Conservation (phyloP, 2,113 vertebrate genomes). For the Boulengeromyrus knoepffleri region DNA sequence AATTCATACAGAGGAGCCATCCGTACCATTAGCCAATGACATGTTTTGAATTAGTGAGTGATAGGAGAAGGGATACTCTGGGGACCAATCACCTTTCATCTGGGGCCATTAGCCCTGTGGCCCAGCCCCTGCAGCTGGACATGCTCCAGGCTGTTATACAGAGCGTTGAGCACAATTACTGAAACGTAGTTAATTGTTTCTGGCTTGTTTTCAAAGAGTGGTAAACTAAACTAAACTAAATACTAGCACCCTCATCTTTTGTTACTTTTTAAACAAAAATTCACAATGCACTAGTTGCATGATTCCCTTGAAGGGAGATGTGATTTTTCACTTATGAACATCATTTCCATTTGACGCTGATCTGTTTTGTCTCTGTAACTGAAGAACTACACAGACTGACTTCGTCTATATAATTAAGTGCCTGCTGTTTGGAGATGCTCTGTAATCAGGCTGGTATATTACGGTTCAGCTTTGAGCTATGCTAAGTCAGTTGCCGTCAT, state of each 20-base stretch:
- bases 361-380: not conserved
- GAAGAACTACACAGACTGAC: not conserved
- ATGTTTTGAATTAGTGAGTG: not conserved
- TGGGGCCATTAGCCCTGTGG: not conserved
- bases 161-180: not conserved
- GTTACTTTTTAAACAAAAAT: not conserved
- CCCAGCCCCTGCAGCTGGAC: not conserved
- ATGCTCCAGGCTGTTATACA: not conserved
- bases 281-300: not conserved
- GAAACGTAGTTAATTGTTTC: not conserved
- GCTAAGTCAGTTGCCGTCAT: not conserved
- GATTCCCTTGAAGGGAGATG: not conserved
- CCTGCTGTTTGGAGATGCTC: not conserved
- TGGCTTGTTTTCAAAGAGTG: not conserved
- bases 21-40: not conserved
- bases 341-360: not conserved
- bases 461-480: not conserved
- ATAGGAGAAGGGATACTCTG: not conserved
- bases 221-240: not conserved
- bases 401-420: not conserved
- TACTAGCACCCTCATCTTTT: not conserved
- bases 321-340: not conserved
- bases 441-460: not conserved
- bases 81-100: not conserved
- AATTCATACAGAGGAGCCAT: not conserved